Conservation (phyloP, 2,888 invertebrate genomes). For the Epiblema foenella region DNA sequence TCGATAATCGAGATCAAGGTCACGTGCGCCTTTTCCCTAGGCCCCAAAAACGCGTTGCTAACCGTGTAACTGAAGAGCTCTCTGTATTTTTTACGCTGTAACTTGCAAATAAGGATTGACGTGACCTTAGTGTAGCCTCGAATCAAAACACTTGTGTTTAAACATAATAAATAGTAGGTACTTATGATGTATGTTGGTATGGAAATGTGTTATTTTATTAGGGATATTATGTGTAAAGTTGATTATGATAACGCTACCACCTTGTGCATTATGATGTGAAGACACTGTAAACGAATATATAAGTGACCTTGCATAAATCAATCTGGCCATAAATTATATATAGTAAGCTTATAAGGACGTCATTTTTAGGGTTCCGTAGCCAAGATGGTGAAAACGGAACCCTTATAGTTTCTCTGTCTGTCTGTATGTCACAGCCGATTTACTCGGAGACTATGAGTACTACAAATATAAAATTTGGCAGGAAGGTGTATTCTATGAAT, state of each 20-base stretch:
- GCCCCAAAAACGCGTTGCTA: neutral
- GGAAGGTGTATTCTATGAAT: no score
- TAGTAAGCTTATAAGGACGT: no score
- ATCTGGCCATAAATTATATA: no score
- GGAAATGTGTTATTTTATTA: neutral
- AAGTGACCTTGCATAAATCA: neutral
- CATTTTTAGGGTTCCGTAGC: no score
- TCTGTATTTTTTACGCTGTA: neutral
- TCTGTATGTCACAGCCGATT: no score
- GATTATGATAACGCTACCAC: conserved; percentile 4
- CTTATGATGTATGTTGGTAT: neutral
- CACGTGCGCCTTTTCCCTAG: neutral
- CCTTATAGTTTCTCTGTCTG: no score
- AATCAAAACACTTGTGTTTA: conserved; percentile 1
- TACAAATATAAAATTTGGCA: no score
- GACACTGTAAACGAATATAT: neutral
- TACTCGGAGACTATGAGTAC: no score
- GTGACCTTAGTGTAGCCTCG: conserved; percentile 1
- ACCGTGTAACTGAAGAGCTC: neutral
- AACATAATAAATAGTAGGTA: neutral
- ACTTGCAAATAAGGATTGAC: neutral
- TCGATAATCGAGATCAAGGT: neutral
- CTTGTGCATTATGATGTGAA: neutral
- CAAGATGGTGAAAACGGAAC: no score
- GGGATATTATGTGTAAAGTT: neutral